Evolutionary conservation across 2,113 vertebrate species (phyloP).

Genomic region (Phyllostomus discolor): DNA sequence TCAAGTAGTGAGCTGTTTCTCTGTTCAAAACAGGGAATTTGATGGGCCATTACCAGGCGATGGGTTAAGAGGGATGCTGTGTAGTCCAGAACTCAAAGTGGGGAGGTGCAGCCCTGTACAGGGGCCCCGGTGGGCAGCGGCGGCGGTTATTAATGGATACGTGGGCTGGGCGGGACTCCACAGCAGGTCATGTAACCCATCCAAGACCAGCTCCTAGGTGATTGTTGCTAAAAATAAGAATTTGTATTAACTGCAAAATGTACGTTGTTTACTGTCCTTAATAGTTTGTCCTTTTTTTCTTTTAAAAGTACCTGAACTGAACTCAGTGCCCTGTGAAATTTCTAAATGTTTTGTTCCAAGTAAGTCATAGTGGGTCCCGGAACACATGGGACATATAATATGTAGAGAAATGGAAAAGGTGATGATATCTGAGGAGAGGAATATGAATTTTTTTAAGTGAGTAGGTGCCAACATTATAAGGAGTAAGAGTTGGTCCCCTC

Average conservation of each 20-base stretch:
- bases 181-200: neutral
- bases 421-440: neutral
- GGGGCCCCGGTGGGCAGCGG: neutral
- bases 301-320: neutral
- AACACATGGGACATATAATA: neutral
- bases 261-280: neutral
- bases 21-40: neutral
- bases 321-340: neutral
- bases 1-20: neutral
- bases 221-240: neutral
- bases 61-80: neutral
- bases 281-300: neutral
- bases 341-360: neutral
- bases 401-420: neutral
- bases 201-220: neutral
- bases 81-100: neutral
- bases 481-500: neutral
- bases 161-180: neutral
- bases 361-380: neutral
- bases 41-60: neutral
- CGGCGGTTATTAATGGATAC: neutral
- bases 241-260: neutral
- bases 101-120: fast-evolving
- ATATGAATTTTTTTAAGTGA: neutral
- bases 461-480: neutral